Conservation (phyloP, 2,888 invertebrate species). For the Cryptosula pallasiana region DNA sequence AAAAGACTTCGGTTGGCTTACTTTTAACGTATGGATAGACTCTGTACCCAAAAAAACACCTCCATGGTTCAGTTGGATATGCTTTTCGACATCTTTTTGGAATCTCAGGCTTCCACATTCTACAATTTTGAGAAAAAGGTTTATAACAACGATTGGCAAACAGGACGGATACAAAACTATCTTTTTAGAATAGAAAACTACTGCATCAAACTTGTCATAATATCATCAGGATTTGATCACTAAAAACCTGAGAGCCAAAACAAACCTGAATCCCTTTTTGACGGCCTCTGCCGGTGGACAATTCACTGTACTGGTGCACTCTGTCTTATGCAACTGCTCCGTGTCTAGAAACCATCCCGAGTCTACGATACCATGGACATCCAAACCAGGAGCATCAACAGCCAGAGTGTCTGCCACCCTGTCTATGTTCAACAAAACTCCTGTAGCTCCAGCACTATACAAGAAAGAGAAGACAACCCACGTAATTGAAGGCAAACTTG, state of each 20-base stretch:
- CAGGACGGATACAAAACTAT: too few species aligned
- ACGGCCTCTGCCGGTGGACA: constrained; percentile 65
- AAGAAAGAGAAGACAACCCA: not conserved
- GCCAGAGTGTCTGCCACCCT: constrained; percentile 67
- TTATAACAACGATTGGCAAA: too few species aligned
- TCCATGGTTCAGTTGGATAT: constrained; percentile 74
- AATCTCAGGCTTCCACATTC: constrained; percentile 69
- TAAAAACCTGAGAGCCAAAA: too few species aligned
- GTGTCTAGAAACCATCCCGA: constrained; percentile 93
- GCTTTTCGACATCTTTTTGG: constrained; percentile 68
- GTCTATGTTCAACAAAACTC: constrained; percentile 87
- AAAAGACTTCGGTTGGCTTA: too few species aligned
- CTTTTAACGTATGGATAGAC: constrained; percentile 77
- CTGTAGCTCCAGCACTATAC: constrained; percentile 80
- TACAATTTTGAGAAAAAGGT: too few species aligned
- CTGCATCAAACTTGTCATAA: too few species aligned
- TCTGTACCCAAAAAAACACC: constrained; percentile 85
- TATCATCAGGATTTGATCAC: too few species aligned
- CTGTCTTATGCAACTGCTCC: constrained; percentile 62
- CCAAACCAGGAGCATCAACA: constrained; percentile 43
- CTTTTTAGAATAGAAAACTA: too few species aligned
- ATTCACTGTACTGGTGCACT: constrained; percentile 55
- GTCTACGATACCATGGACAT: constrained; percentile 78
- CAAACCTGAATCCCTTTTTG: constrained; percentile 65
- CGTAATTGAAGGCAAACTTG: not conserved